Conservation (phyloP, 2,113 vertebrate species). For the Burhinus oedicnemus region DNA sequence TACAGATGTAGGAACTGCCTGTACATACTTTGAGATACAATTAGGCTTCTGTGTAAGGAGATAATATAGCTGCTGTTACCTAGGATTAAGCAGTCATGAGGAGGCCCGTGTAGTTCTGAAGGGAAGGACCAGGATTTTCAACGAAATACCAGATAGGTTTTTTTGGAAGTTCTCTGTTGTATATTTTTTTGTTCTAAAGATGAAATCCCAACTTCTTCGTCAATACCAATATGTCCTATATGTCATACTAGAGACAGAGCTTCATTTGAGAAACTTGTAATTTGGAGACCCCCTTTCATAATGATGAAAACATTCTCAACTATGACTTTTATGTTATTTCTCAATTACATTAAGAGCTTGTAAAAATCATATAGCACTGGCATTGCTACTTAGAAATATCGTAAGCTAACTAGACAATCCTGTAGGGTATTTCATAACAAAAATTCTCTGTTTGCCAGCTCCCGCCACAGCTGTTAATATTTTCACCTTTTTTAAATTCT, state of each 20-base stretch:
- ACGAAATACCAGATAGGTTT: accelerated
- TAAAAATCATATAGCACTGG: neutral
- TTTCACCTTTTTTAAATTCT: neutral
- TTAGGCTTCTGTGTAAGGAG: neutral
- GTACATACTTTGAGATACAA: neutral
- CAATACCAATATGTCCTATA: neutral
- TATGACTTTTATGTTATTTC: neutral
- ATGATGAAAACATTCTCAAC: neutral
- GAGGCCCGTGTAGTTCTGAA: neutral
- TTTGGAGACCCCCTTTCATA: neutral
- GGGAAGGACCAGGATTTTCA: neutral
- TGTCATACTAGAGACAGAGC: neutral
- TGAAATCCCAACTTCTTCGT: neutral
- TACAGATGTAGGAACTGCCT: neutral
- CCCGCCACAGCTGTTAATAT: neutral
- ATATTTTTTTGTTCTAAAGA: neutral
- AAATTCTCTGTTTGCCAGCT: neutral
- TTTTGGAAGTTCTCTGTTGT: neutral
- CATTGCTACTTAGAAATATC: neutral
- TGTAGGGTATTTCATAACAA: neutral
- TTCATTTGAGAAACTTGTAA: neutral
- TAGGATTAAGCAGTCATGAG: neutral
- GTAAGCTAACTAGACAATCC: neutral
- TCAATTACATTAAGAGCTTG: neutral
- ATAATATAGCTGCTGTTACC: neutral